These are phyloP conservation scores for Microtus ochrogaster DNA, from an alignment of 2,113 vertebrate species.

Conservation along the genomic window DNA sequence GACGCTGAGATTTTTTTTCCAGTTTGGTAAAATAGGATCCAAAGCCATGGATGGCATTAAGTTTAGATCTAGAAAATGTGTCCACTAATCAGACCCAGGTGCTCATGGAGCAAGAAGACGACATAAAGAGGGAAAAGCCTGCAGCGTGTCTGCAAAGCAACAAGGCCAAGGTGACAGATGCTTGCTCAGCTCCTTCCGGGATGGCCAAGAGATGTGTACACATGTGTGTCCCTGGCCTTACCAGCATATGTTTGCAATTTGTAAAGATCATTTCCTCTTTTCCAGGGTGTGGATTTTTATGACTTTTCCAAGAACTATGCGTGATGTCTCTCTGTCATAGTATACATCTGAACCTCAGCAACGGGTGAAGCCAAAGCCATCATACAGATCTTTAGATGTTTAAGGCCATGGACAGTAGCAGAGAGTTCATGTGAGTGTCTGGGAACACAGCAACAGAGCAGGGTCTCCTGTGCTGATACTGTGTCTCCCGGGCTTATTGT, in stretches of 20 bases:
- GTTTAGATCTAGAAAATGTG: background rate
- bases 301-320: background rate
- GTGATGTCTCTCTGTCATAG: background rate
- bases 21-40: slow-evolving; percentile 32
- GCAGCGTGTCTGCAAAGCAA: background rate
- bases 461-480: background rate
- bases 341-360: background rate
- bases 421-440: too few relatives aligned
- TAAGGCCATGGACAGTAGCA: background rate
- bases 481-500: rapidly evolving
- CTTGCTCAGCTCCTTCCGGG: rapidly evolving
- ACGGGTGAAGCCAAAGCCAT: background rate
- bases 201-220: background rate
- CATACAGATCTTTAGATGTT: background rate
- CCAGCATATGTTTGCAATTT: background rate
- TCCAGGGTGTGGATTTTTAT: background rate
- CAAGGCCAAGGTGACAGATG: rapidly evolving
- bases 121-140: background rate
- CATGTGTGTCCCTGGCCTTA: rapidly evolving
- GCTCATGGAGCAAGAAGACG: rapidly evolving
- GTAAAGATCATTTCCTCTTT: background rate
- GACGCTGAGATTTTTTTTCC: slow-evolving; percentile 33
- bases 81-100: slow-evolving; percentile 39
- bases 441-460: background rate
- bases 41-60: background rate